phyloP scores from a whole-genome alignment of 2,888 invertebrate genomes.

The Arenicola marina region DNA sequence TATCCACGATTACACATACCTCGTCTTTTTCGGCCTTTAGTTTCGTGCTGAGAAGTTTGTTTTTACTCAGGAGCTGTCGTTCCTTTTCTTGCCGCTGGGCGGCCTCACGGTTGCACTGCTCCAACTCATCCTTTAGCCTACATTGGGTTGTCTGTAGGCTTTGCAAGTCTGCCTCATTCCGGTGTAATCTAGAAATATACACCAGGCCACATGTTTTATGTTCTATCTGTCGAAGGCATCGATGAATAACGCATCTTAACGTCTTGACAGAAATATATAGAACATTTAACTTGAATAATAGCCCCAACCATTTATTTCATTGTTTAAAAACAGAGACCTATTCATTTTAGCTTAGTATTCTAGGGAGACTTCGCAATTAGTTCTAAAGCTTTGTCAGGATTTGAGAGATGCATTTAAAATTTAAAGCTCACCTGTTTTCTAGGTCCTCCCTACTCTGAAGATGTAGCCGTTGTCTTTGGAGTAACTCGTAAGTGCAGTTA shows the following conservation, averaged over 20 bases:
- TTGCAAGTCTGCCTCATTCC: not conserved
- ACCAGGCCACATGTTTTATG: not conserved
- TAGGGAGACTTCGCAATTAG: too few species aligned
- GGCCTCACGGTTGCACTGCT: constrained; percentile 21
- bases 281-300: too few species aligned
- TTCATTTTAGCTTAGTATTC: too few species aligned
- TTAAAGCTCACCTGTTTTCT: not conserved
- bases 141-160: not conserved
- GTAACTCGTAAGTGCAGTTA: not conserved
- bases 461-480: not conserved
- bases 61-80: constrained; percentile 45
- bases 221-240: not conserved
- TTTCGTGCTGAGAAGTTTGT: constrained; percentile 39
- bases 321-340: too few species aligned
- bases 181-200: not conserved
- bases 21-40: constrained; percentile 54
- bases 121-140: not conserved
- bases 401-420: not conserved
- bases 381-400: too few species aligned
- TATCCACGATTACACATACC: constrained; percentile 36
- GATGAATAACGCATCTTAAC: too few species aligned
- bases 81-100: constrained; percentile 46
- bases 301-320: too few species aligned
- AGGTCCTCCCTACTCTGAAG: not conserved
- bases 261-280: too few species aligned